Percentiles rank a stretch among this genome's conserved stretches.
Conservation (phyloP, 2,888 invertebrate genomes). For the Megalurothrips usitatus region DNA sequence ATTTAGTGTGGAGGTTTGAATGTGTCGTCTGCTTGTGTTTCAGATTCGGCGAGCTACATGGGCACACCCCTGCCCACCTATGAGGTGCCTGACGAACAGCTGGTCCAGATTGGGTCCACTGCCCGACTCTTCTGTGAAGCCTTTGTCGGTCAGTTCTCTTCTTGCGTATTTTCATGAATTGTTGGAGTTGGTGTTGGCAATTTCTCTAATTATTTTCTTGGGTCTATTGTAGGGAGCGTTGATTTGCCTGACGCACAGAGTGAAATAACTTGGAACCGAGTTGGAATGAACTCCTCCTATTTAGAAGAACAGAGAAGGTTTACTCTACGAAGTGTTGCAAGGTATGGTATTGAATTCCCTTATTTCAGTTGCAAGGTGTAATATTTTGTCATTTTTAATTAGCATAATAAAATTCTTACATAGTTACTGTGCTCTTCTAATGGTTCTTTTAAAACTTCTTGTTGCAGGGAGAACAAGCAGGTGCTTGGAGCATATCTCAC, state of each 20-base stretch:
- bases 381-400: slow-evolving; percentile 28
- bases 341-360: slow-evolving; percentile 43
- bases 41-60: slow-evolving; percentile 45
- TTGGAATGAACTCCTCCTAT: slow-evolving; percentile 53
- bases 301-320: slow-evolving; percentile 44
- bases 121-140: slow-evolving; percentile 72
- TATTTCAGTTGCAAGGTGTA: neutral
- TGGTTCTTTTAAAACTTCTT: neutral
- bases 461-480: slow-evolving; percentile 60
- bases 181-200: neutral
- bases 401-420: neutral
- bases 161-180: neutral
- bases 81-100: slow-evolving; percentile 58
- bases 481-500: slow-evolving; percentile 66
- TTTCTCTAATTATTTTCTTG: slow-evolving; percentile 23
- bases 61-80: slow-evolving; percentile 57
- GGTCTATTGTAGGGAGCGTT: slow-evolving; percentile 51
- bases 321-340: slow-evolving; percentile 47
- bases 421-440: neutral
- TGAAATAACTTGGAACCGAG: slow-evolving; percentile 65
- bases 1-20: too few species aligned
- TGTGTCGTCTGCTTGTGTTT: slow-evolving; percentile 27
- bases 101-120: slow-evolving; percentile 58
- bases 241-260: slow-evolving; percentile 67
- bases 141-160: slow-evolving; percentile 60